Percentiles rank a stretch among this genome's conserved stretches.
These are phyloP conservation scores for Orycteropus afer DNA, from an alignment of 2,113 vertebrate genomes.

Conservation along the genomic window DNA sequence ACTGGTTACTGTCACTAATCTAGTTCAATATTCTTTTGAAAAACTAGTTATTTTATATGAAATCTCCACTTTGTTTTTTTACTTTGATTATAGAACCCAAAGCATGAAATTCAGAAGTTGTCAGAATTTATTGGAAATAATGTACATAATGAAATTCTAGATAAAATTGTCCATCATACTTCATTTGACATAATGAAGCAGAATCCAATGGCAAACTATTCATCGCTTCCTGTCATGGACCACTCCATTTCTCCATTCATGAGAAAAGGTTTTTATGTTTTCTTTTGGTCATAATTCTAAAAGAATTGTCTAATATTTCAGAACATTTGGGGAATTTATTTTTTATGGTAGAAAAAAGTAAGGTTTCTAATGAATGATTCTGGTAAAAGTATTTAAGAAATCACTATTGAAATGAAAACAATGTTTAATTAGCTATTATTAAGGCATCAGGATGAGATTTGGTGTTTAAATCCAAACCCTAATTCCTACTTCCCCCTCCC, in stretches of 20 bases:
- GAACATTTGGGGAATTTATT: neutral
- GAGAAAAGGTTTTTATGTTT: slow-evolving; percentile 78
- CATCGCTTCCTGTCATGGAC: slow-evolving; percentile 62
- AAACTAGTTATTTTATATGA: slow-evolving; percentile 43
- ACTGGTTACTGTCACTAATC: neutral
- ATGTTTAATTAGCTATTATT: neutral
- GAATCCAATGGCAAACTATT: slow-evolving; percentile 77
- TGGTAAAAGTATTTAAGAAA: slow-evolving; percentile 1
- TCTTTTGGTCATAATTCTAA: neutral
- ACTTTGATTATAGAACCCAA: slow-evolving; percentile 67
- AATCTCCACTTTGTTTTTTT: slow-evolving; percentile 19
- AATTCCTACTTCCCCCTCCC: neutral
- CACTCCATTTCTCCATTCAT: slow-evolving; percentile 80
- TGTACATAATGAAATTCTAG: slow-evolving; percentile 63
- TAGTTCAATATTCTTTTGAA: slow-evolving; percentile 20
- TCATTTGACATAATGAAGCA: slow-evolving; percentile 78
- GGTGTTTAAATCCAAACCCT: neutral
- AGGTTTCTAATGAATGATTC: neutral
- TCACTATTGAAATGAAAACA: slow-evolving; percentile 19
- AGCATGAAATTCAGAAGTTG: slow-evolving; percentile 78
- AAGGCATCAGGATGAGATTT: neutral
- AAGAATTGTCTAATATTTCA: neutral
- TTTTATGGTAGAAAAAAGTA: slow-evolving; percentile 13
- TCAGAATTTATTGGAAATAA: slow-evolving; percentile 77
- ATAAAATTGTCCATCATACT: slow-evolving; percentile 73